phyloP scores from a whole-genome alignment of 2,888 invertebrate species.

The Microdon myrmicae region DNA sequence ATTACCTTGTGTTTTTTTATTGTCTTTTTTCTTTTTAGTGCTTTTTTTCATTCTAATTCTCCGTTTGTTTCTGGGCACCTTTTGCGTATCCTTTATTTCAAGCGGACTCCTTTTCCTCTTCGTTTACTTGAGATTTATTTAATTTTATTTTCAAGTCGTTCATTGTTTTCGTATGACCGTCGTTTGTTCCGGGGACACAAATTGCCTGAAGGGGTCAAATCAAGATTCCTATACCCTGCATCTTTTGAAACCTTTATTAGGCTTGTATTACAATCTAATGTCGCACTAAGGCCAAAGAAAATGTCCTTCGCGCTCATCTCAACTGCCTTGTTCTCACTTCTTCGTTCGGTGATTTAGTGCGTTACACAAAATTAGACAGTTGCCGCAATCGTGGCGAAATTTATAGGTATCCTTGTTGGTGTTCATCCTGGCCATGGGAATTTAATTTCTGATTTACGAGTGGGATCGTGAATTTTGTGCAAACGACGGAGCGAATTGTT shows the following conservation, averaged over 20 bases:
- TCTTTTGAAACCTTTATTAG: slow-evolving; percentile 46
- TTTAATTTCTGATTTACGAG: slow-evolving; percentile 41
- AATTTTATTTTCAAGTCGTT: slow-evolving; percentile 32
- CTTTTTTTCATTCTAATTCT: no score
- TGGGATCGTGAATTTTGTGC: slow-evolving; percentile 25
- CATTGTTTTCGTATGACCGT: slow-evolving; percentile 46
- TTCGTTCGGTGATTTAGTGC: slow-evolving; percentile 53
- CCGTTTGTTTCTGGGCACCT: no score
- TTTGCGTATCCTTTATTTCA: slow-evolving; percentile 9
- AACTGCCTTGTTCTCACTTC: slow-evolving; percentile 9
- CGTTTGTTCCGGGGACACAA: slow-evolving; percentile 28
- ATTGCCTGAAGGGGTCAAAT: slow-evolving; percentile 53
- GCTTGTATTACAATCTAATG: slow-evolving; percentile 53
- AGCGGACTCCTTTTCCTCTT: no score
- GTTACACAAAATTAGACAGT: slow-evolving; percentile 53
- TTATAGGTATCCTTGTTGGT: slow-evolving; percentile 53
- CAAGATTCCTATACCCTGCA: slow-evolving; percentile 36
- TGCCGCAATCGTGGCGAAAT: slow-evolving; percentile 55
- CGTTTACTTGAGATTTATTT: slow-evolving; percentile 38
- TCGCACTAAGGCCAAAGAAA: slow-evolving; percentile 5
- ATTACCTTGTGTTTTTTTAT: slow-evolving; percentile 3
- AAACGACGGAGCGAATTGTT: slow-evolving; percentile 9
- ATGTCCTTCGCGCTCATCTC: slow-evolving; percentile 3
- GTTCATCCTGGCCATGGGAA: slow-evolving; percentile 15
- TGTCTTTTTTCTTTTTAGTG: slow-evolving; percentile 23